Base-by-base conservation (phyloP, 2,888 invertebrate species). In the Sarcophaga caerulescens region DNA sequence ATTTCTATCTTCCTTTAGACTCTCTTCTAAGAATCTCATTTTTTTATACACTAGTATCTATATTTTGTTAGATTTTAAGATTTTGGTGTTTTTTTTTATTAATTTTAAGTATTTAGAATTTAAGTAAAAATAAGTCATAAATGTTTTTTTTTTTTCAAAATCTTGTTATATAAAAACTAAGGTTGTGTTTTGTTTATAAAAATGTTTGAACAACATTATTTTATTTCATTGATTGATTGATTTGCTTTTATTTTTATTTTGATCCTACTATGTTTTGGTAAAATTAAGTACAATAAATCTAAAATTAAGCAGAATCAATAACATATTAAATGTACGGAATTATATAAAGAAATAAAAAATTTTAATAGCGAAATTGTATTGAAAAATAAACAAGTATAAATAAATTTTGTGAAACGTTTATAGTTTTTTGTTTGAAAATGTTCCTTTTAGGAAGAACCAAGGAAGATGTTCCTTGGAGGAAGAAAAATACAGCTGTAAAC, bases 181-280 rank as follows among this genome's bases (percentile, higher is more conserved):
- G 88, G 88, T 89, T 89, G 88, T 89, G 88, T 88, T 88, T 81
- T 85, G 81, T 87, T 85, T 87, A 81, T 74, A 85, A 73, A 81
- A 65, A 77, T 76, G 69, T 74, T 74, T 79, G 60, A 82, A 21
- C 69, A 75, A 81, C 4, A 35, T 84, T 78, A 70, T 63, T 84
- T 57, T 75, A 62, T 73, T 77, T 85, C 17, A 79, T 69, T 80
- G 85, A 44, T 77, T 85, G 12, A 79, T 69, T 80, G 85, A 44
- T 63, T 80, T 76, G 66, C 75, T 65, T 59, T 57, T 17, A 70
- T 23, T 66, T 66, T 73, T 83, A 21, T 66, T 80, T 84, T 65
- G 11, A 59, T 10, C 21, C 25, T 70, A 59, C 35, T 70, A 57
- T 71, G 35, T 70, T 76, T 71, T 23, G 19, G 70, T 62, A 76